phyloP scores from a whole-genome alignment of 2,888 invertebrate species.

The Eupithecia inturbata region DNA sequence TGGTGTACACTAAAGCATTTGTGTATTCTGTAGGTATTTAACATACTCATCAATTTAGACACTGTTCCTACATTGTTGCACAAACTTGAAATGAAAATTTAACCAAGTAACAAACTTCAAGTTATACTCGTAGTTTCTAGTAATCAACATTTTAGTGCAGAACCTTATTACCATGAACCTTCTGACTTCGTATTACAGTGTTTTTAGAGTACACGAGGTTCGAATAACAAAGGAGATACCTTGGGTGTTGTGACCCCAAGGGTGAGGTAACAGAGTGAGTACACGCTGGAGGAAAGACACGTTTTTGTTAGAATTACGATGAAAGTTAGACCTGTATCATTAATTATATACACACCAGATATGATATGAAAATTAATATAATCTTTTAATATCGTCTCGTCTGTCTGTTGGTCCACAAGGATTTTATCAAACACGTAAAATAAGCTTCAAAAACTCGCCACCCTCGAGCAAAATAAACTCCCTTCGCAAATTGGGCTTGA shows the following conservation, averaged over 20 bases:
- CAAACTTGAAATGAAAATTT: background rate
- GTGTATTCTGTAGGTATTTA: too few species aligned
- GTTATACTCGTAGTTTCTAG: background rate
- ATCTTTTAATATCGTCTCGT: background rate
- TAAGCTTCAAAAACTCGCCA: background rate
- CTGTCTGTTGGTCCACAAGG: background rate
- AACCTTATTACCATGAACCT: slow-evolving; percentile 22
- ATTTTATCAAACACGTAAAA: background rate
- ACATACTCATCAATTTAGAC: background rate
- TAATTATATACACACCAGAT: background rate
- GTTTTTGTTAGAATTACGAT: background rate
- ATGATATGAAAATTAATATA: background rate
- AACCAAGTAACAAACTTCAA: background rate
- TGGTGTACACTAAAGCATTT: too few species aligned
- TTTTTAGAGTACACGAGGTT: slow-evolving; percentile 25
- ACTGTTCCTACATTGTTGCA: background rate
- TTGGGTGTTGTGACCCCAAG: slow-evolving; percentile 39
- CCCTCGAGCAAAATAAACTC: slow-evolving; percentile 16
- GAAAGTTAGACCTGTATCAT: background rate
- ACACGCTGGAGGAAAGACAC: slow-evolving; percentile 26
- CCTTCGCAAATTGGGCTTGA: slow-evolving; percentile 27
- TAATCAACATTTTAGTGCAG: background rate
- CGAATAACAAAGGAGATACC: slow-evolving; percentile 39
- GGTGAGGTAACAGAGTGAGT: slow-evolving; percentile 35
- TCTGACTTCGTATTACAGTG: slow-evolving; percentile 26